Evolutionary conservation across 2,797 vertebrate genomes (phyloP), one percentile per base, ranked within the genome.

Genomic region (Antrozous pallidus): DNA sequence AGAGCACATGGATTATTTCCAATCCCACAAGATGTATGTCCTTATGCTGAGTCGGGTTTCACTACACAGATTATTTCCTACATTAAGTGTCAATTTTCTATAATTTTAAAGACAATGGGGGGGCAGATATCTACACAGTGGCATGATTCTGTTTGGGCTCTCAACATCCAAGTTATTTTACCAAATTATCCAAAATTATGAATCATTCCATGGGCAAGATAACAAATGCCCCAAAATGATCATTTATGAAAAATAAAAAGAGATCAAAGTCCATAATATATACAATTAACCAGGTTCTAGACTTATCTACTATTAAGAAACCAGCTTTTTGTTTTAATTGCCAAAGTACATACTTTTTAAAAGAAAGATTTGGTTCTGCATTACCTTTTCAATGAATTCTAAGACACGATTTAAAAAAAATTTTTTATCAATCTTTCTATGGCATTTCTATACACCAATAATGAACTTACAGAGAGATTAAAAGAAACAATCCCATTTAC

Each of bases 21-120:
- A 81, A 38, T 56, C 92, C 69, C 81, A 28, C 45, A 83, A 94
- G 73, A 96, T 73, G 42, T 90, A 63, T 75, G 89, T 78, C 87
- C 47, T 24, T 18, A 13, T 58, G 71, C 89, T 91, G 93, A 94
- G 89, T 56, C 14, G 14, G 45, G 45, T 93, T 97, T 96, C 95
- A 92, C 28, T 88, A 93, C 92, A 65, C 93, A 97, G 87, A 94
- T 47, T 91, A 75, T 77, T 95, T 97, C 80, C 81, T 96, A 85
- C 73, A 74, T 51, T 78, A 69, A 92, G 93, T 75, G 88, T 56
- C 63, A 88, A 51, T 79, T 95, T 96, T 89, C 71, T 91, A 96
- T 91, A 90, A 97, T 84, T 94, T 94, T 81, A 69, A 95, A 96
- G 94, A 78, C 91, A 96, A 80, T 31, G 0, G 26, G 71, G 49